Conservation (phyloP, 2,888 invertebrate species). For the Calliscelio sp. region DNA sequence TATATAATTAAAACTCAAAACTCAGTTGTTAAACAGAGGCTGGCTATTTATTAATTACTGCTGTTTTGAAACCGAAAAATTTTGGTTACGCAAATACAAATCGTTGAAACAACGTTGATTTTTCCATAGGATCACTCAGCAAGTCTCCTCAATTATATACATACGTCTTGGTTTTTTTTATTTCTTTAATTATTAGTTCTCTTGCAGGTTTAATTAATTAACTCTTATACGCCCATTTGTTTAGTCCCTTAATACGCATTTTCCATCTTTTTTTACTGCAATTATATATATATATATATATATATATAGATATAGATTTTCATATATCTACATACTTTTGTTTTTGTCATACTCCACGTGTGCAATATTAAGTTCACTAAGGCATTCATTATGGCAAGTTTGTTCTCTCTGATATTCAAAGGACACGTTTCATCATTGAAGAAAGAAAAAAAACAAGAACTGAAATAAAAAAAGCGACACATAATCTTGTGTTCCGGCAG, state of each 20-base stretch:
- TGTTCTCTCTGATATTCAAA: constrained; percentile 46
- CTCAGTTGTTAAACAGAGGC: too few relatives aligned
- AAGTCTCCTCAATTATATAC: constrained; percentile 63
- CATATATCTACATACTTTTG: constrained; percentile 72
- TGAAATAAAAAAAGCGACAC: constrained; percentile 58
- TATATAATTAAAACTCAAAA: too few relatives aligned
- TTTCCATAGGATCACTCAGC: constrained; percentile 60
- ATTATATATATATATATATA: constrained; percentile 19
- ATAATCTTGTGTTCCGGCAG: constrained; percentile 53
- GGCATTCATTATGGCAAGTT: constrained; percentile 85
- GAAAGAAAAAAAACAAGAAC: too few relatives aligned
- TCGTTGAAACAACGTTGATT: too few relatives aligned
- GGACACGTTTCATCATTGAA: constrained; percentile 43
- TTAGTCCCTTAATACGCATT: constrained; percentile 38
- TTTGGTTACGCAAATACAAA: too few relatives aligned
- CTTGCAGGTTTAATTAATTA: too few relatives aligned
- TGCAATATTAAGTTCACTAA: constrained; percentile 82
- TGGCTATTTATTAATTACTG: too few relatives aligned
- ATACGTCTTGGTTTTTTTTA: constrained; percentile 45
- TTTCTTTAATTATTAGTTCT: too few relatives aligned
- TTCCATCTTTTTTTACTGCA: constrained; percentile 40
- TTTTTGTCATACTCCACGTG: constrained; percentile 76
- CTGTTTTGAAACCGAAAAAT: too few relatives aligned
- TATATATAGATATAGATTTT: constrained; percentile 43
- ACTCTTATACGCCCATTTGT: constrained; percentile 27